Conservation (phyloP, 2,797 vertebrate species). For the Coranthus polyacanthus region DNA sequence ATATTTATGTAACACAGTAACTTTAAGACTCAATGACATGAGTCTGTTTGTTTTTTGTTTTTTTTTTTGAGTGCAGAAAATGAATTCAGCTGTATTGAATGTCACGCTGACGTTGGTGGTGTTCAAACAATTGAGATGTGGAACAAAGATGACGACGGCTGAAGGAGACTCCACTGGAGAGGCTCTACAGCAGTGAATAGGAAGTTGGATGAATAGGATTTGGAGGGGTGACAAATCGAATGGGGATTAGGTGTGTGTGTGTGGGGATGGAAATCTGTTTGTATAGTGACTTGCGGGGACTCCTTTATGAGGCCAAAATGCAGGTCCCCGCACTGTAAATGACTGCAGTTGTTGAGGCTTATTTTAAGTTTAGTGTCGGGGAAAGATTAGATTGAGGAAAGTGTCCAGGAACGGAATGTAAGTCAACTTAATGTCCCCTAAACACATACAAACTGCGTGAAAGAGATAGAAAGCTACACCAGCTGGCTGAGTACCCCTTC, state of each 20-base stretch:
- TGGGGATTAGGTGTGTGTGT: conserved; percentile 64
- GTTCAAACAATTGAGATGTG: conserved; percentile 33
- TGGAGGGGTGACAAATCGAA: conserved; percentile 76
- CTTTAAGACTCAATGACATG: conserved; percentile 4
- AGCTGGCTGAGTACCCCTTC: conserved; percentile 67
- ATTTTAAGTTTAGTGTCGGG: too few relatives aligned
- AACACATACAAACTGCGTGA: not conserved
- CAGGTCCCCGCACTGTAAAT: too few relatives aligned
- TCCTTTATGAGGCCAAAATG: too few relatives aligned
- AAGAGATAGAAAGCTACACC: conserved; percentile 46
- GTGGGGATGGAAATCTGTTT: conserved; percentile 28
- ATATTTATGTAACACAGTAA: not conserved
- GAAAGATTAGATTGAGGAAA: too few relatives aligned
- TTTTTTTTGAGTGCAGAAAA: conserved; percentile 11
- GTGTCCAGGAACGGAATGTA: too few relatives aligned
- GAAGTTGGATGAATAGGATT: conserved; percentile 77
- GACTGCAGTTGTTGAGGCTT: too few relatives aligned
- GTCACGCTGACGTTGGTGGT: conserved; percentile 25
- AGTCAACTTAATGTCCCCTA: too few relatives aligned
- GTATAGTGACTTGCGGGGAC: conserved; percentile 3
- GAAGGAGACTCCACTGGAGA: conserved; percentile 64
- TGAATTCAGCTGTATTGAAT: not conserved
- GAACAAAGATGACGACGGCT: conserved; percentile 59
- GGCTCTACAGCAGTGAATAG: conserved; percentile 67
- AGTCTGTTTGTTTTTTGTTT: not conserved